These are phyloP conservation scores for Dicentrarchus labrax DNA, from an alignment of 2,113 vertebrate genomes.

Conservation along the genomic window DNA sequence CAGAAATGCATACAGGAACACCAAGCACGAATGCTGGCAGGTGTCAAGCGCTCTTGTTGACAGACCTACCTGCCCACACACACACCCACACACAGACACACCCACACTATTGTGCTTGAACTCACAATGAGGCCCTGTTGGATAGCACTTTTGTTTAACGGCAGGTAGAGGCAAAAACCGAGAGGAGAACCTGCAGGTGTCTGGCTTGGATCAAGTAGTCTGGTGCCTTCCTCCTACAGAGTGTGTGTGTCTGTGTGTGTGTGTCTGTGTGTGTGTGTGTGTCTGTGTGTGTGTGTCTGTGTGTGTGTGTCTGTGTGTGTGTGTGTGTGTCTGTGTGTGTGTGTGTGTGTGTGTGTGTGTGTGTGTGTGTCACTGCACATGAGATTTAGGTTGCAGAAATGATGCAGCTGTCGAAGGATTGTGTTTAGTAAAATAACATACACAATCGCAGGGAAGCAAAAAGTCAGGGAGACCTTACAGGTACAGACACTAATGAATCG, in stretches of 20 bases:
- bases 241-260: conserved; percentile 24
- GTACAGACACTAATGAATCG: neutral
- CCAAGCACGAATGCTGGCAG: conserved; percentile 37
- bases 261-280: conserved; percentile 25
- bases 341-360: no score
- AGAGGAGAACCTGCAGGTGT: conserved; percentile 61
- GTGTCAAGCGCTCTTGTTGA: conserved; percentile 44
- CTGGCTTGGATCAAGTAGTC: conserved; percentile 46
- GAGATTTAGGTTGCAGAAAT: conserved; percentile 14
- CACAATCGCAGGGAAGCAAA: neutral
- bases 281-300: conserved; percentile 23
- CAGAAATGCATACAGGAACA: conserved; percentile 15
- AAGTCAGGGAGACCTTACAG: neutral
- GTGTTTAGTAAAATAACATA: conserved; percentile 36
- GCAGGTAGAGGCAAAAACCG: conserved; percentile 45
- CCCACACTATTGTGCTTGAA: conserved; percentile 11
- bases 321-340: no score
- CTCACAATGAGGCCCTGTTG: conserved; percentile 52
- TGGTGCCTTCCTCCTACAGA: conserved; percentile 17
- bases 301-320: conserved; percentile 23
- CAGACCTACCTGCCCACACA: neutral
- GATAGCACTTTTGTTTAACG: conserved; percentile 51
- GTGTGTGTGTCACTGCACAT: conserved; percentile 15
- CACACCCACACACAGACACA: neutral
- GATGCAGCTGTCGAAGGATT: conserved; percentile 35